A percentile compares a stretch with the other conserved stretches of the same genome.
phyloP scores from a whole-genome alignment of 1,140 invertebrate genomes.

The Subanguina moxae region DNA sequence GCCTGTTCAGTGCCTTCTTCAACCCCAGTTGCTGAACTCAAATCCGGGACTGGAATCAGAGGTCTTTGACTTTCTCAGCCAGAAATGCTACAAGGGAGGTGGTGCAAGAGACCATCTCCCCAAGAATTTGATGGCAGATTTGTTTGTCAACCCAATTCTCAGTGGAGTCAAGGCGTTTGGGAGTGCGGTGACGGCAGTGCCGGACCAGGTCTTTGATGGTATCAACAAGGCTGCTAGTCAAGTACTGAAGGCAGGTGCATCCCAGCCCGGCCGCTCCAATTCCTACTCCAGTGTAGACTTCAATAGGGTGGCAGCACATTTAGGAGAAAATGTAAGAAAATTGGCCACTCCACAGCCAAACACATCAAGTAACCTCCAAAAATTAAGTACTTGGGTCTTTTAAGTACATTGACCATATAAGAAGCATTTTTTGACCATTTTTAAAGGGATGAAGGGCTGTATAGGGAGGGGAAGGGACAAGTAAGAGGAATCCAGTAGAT shows the following conservation, averaged over 20 bases:
- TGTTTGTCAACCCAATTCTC: slow-evolving; percentile 52
- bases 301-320: slow-evolving; percentile 43
- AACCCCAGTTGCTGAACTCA: slow-evolving; percentile 65
- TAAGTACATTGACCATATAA: too few relatives aligned
- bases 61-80: slow-evolving; percentile 73
- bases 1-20: slow-evolving; percentile 63
- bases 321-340: slow-evolving; percentile 34
- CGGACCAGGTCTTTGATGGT: slow-evolving; percentile 51
- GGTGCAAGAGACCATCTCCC: slow-evolving; percentile 59
- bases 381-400: too few relatives aligned
- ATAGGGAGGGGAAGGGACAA: too few relatives aligned
- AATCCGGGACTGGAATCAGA: slow-evolving; percentile 70
- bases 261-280: neutral
- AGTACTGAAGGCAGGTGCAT: slow-evolving; percentile 27
- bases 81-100: slow-evolving; percentile 72
- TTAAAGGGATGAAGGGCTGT: too few relatives aligned
- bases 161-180: slow-evolving; percentile 53
- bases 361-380: too few relatives aligned
- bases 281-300: slow-evolving; percentile 29
- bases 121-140: slow-evolving; percentile 37
- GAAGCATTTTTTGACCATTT: too few relatives aligned
- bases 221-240: slow-evolving; percentile 55
- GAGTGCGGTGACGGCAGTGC: slow-evolving; percentile 52
- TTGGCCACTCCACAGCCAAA: too few relatives aligned
- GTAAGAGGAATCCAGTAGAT: too few relatives aligned